Evolutionary conservation across 2,113 vertebrate genomes (phyloP), one percentile per base, ranked within the genome.

Genomic region (Ophiodon elongatus): DNA sequence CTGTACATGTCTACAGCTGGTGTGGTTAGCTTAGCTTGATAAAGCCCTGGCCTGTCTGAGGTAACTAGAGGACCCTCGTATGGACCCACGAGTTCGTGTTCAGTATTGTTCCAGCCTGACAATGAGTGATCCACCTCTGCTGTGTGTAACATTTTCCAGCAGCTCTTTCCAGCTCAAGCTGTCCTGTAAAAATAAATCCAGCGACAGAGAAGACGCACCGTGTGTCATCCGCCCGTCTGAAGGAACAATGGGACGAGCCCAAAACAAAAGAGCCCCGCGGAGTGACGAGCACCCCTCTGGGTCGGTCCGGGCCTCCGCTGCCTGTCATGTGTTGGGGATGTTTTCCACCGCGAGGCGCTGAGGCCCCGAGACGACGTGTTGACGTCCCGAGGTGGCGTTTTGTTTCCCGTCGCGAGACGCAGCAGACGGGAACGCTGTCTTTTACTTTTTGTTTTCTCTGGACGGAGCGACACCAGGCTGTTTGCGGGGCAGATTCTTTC

Each of bases 401-500:
- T 2, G 54, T 80, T 88, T 87, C 76, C 83, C 60, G 93, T 89
- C 91, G 91, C 88, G 90, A 76, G 82, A 80, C 89, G 87, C 93
- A 85, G 91, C 87, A 72, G 86, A 90, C 91, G 43, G 89, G 89
- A 94, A 95, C 94, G 64, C 50, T 91, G 88, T 82, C 91, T 94
- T 54, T 80, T 94, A n/a, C 82, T 95, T 95, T 93, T 92, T 91
- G 85, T 43, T 43, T 43, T 11, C 14, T 43, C 41, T 83, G 92
- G 91, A 89, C 72, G 87, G 95, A 94, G 92, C 95, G 94, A 92
- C 74, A 80, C 66, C 57, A 33, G 60, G 90, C 95, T 89, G 77
- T 88, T 94, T 91, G 91, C 80, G 89, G 77, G 83, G 93, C 67
- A 76, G 91, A 95, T 95, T 95, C 87, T 94, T 95, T 96, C 88